Evolutionary conservation across 2,113 vertebrate genomes (phyloP), one percentile per base, ranked within the genome.

Genomic region (Vulpes lagopus): DNA sequence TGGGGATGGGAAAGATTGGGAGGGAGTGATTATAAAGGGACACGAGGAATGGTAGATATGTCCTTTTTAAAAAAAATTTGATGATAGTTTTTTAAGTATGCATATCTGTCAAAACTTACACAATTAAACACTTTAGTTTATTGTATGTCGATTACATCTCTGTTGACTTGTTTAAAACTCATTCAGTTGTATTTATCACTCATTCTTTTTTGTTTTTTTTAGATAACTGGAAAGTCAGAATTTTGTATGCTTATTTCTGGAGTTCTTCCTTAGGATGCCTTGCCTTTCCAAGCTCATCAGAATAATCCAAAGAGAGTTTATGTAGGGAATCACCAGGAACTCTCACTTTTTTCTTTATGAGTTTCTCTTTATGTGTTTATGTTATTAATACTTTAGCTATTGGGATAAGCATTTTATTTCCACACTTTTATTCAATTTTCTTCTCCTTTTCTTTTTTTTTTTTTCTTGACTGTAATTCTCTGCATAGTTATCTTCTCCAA

Each of bases 171-270:
- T 86, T 94, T 55, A 65, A 90, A 89, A 93, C 38, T 49, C 25
- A 35, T 96, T 35, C 4, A 93, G n/a, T 94, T 76, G 82, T 59
- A 88, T 65, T 76, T 84, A 71, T 78, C 83, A 10, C n/a, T 67
- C 32, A 30, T 3, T 76, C 55, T 79, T 83, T 64, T 59, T 60
- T 57, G n/a, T 35, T 8, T 65, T 67, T 19, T 97, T 73, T 81
- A 94, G n/a, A 81, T 11, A 83, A 17, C n/a, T 78, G 51, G n/a
- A 64, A 78, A 89, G 49, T 60, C 32, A 62, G 83, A 94, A 64
- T 78, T 92, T 83, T 78, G 23, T 83, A 38, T n/a, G 16, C 8
- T 88, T 62, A 49, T 69, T 67, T 89, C 2, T 32, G 12, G 4
- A 53, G 38, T 62, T 92, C 43, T 81, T 32, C 16, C 53, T 93